Conservation (phyloP, 1,140 invertebrate genomes). For the Aculops lycopersici region DNA sequence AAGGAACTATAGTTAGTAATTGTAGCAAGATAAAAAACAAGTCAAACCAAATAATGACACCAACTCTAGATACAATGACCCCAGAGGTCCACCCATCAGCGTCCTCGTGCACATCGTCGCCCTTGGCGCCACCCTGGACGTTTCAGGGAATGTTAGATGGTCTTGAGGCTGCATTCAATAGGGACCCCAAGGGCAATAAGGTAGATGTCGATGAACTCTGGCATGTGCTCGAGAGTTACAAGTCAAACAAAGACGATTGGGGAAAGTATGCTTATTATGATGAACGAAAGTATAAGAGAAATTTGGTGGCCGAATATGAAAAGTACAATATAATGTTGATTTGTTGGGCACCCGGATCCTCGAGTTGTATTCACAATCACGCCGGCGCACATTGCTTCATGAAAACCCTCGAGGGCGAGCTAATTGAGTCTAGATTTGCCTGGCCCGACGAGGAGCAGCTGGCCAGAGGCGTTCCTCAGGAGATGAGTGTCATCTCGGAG, state of each 20-base stretch:
- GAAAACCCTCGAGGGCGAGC: constrained; percentile 30
- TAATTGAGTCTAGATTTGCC: constrained; percentile 30
- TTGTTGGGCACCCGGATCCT: constrained; percentile 78
- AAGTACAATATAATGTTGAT: constrained; percentile 89
- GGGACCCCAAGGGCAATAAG: constrained; percentile 26
- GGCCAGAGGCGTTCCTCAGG: constrained; percentile 12
- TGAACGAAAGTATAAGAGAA: constrained; percentile 49
- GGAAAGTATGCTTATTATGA: constrained; percentile 79
- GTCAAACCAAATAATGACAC: too few relatives aligned
- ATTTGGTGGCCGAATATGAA: constrained; percentile 79
- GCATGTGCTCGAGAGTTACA: constrained; percentile 46
- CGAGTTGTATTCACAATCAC: constrained; percentile 81
- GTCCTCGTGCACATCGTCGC: too few relatives aligned
- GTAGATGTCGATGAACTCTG: constrained; percentile 64
- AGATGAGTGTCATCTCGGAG: constrained; percentile 25
- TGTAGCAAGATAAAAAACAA: too few relatives aligned
- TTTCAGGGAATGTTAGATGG: too few relatives aligned
- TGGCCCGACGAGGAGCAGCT: constrained; percentile 26
- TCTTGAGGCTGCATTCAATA: too few relatives aligned
- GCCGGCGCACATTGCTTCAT: constrained; percentile 86
- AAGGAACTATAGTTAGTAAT: too few relatives aligned
- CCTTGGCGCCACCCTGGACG: too few relatives aligned
- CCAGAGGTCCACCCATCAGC: too few relatives aligned
- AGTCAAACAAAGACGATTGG: constrained; percentile 62
- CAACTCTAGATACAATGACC: too few relatives aligned